Evolutionary conservation across 2,888 invertebrate species (phyloP), one percentile per base, ranked within the genome.

Genomic region (Drepana falcataria): DNA sequence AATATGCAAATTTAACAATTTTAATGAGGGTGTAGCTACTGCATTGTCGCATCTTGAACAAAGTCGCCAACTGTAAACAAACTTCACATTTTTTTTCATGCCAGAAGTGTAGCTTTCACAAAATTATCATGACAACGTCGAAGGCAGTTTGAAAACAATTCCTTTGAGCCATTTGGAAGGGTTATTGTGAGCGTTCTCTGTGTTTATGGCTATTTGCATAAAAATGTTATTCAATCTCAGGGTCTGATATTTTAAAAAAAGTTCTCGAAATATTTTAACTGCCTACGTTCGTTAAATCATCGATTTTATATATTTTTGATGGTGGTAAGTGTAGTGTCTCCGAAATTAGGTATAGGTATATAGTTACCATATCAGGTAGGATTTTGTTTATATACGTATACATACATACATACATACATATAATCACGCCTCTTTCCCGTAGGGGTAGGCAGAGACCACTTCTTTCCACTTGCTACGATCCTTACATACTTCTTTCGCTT

Each of bases 71-170:
- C 3, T 9, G 1, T 9, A 6, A 44, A 44, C 6, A 9, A 9
- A 3, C 44, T 44, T 9, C 9, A 53, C 52, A 57, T 33, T 40
- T 41, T 51, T 51, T 51, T 41, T 37, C n/a, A 51, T 40, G 6
- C 37, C 7, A 40, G 21, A 6, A 44, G 40, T 56, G 35, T 53
- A 73, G 77, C 86, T 87, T 85, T 85, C 85, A 77, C 82, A 67
- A 75, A 71, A 84, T 87, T 85, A 83, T 58, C 85, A 87, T 86
- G 79, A 86, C 79, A 86, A 83, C 60, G 53, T 54, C 55, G 58
- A 61, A 63, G 63, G 60, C 63, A 71, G 74, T 79, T 71, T 76
- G 67, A 63, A 79, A 83, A 83, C 80, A 81, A 69, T 72, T 65
- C 66, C 71, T 79, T 81, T 77, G 63, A 65, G 68, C 64, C 66